Base-by-base conservation (phyloP, 2,113 vertebrate genomes). In the Scatophagus argus region DNA sequence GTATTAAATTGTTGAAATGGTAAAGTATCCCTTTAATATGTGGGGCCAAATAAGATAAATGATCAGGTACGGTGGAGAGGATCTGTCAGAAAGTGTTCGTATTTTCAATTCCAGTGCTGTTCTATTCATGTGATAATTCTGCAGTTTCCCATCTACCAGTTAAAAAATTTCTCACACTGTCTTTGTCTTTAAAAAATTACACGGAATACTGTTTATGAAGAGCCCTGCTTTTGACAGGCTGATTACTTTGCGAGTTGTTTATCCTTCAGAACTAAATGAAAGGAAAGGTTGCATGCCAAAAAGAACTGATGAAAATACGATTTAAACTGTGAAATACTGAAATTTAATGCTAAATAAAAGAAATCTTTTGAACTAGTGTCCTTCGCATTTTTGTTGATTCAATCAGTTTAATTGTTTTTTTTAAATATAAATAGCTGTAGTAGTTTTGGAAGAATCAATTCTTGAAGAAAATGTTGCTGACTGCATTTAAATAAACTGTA, bases 11-110 rank as follows among this genome's bases (percentile, higher is more conserved):
- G 38, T 19, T 34, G 36, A 58, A 63, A 13, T 46, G 49, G 58
- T 58, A 25, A 36, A 36, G 16, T n/a, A 19, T 7, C 14, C 21
- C 27, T 70, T 78, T 67, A 70, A 81, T 86, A 79, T 52, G n/a
- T 38, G 6, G 6, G 34, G 54, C n/a, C 61, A 67, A 47, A 79
- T 58, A 58, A 83, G 58, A 72, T 69, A 68, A 83, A 85, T 56
- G 49, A 77, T 68, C 17, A 46, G 54, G 21, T 41, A 27, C 5
- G 4, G 13, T 29, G 23, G 29, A 19, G 73, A 34, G n/a, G 11
- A 64, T 13, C 38, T 19, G n/a, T 44, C 11, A 49, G 3, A 32
- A 8, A n/a, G n/a, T n/a, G n/a, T n/a, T n/a, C n/a, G n/a, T n/a
- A n/a, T n/a, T 43, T 58, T 58, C 4, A 59, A 55, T 51, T 34